A percentile compares a stretch with the other conserved stretches of the same genome.
Conservation (phyloP, 2,888 invertebrate species). For the Limnephilus lunatus region DNA sequence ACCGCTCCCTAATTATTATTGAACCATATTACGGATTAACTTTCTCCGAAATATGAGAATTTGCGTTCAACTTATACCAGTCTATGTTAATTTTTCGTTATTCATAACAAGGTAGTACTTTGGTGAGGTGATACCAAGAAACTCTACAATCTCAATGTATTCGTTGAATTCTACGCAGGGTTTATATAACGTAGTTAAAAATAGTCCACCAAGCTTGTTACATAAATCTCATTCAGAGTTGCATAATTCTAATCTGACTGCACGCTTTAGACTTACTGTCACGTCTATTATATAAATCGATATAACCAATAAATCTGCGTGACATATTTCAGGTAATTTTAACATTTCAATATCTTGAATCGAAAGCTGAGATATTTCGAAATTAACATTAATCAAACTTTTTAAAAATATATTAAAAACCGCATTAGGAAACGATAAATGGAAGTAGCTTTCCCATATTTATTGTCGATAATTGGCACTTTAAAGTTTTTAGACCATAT, state of each 20-base stretch:
- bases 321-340: constrained; percentile 18
- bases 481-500: too few species aligned
- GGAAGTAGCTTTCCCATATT: not conserved
- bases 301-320: not conserved
- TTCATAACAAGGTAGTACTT: not conserved
- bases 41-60: not conserved
- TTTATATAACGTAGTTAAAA: not conserved
- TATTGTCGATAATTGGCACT: too few species aligned
- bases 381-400: not conserved
- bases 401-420: not conserved
- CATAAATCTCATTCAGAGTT: constrained; percentile 7
- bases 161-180: not conserved
- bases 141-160: not conserved
- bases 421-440: not conserved
- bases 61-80: not conserved
- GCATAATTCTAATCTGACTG: not conserved
- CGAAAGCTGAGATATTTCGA: not conserved
- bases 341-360: not conserved
- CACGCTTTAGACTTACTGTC: constrained; percentile 8
- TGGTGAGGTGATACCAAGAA: not conserved
- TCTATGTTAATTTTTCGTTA: not conserved
- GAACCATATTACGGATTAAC: not conserved
- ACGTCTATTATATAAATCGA: constrained; percentile 15
- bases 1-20: not conserved
- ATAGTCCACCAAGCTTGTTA: not conserved